Evolutionary conservation across 2,888 invertebrate genomes (phyloP), one percentile per base, ranked within the genome.

Genomic region (Drosophila mulleri): DNA sequence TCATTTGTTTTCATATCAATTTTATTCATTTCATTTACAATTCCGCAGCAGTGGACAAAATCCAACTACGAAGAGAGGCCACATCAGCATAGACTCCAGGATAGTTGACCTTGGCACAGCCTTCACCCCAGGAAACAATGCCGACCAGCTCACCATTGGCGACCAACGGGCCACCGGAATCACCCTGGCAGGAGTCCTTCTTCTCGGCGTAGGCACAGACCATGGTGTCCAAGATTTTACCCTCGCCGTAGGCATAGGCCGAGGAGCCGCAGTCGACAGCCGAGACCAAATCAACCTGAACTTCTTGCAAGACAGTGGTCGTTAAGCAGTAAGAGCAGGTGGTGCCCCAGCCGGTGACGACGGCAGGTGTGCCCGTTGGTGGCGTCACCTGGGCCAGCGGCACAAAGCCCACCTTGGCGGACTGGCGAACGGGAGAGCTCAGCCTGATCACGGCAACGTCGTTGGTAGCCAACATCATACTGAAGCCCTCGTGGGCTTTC

Each of bases 371-470:
- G 3, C 92, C 92, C 5, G 89, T 84, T 0, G 41, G 9, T 2
- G 92, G 89, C 0, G 83, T 76, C 1, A 12, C 61, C 14, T 64
- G 50, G 41, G 92, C 91, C 69, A 93, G 67, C 2, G 54, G 18
- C 29, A 92, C 82, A 44, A 67, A 59, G 14, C 85, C 82, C 14
- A 91, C 57, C 29, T 63, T 83, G 3, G 81, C 41, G 3, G 86
- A 83, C 37, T 70, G 69, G 16, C 69, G 76, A 0, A 92, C 90
- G 18, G 91, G 91, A 0, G 83, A 70, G 16, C 67, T 66, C 20
- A 94, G 81, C 75, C 91, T 89, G 3, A 94, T 77, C 7, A 94
- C 60, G 48, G 92, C 92, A 37, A 94, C 91, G 77, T 94, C 94
- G 70, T 93, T 92, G 42, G 92, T 86, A 73, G 84, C 91, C 0